Evolutionary conservation across 2,888 invertebrate species (phyloP), one percentile per base, ranked within the genome.

Genomic region (Mimachlamys varia): DNA sequence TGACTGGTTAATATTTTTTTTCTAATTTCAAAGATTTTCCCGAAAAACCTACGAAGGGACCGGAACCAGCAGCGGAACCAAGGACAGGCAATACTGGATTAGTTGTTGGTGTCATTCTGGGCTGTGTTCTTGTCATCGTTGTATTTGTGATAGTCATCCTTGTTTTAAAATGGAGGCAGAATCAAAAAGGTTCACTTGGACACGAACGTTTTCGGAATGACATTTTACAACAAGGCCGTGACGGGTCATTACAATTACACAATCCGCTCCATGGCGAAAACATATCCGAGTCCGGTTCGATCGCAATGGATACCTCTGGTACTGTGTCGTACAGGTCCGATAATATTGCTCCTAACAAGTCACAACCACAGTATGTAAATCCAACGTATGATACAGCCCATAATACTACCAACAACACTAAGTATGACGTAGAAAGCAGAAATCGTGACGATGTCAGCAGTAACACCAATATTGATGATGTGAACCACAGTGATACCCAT

Each of bases 121-220:
- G 92, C 17, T 91, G 92, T 15, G 93, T 93, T 44, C 88, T 92
- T n/a, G 38, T 92, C 27, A 91, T 92, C 53, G 89, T 93, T 22
- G 89, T 91, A 22, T 58, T 94, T 5, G 53, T 93, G 1, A 89
- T 92, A 19, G 90, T 93, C 22, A 91, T 91, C 19, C n/a, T 92
- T 4, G 88, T 93, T 37, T 88, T 92, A 17, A 89, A 53, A 76
- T 89, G 58, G 17, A 37, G 87, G 3, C 50, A 76, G 62, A 76
- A 44, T 33, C 44, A 19, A 19, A 88, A 22, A 17, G 49, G 15
- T 27, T 49, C 37, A 5, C 50, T 33, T 13, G 27, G 62, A 49
- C 55, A 89, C 37, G 89, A 87, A 22, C 22, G 38, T 5, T 91
- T 88, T 37, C 88, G 58, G 27, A 53, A 89, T 38, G 62, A 19